Percentiles rank a stretch among this genome's conserved stretches.
These are phyloP conservation scores for Thryonomys swinderianus DNA, from an alignment of 2,113 vertebrate species.

Conservation along the genomic window DNA sequence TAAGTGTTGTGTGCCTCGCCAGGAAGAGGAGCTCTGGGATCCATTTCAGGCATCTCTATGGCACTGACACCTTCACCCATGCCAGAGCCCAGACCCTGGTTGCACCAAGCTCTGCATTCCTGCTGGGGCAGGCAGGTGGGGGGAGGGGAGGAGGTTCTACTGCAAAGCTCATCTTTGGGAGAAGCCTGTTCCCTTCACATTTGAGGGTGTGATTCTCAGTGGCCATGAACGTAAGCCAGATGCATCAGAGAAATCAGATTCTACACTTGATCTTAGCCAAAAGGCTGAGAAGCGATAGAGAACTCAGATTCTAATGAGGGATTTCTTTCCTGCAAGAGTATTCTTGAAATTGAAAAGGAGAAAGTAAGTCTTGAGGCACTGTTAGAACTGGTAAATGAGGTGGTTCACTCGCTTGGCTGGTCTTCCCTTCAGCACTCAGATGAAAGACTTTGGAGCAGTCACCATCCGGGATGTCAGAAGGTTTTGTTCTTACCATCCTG, in stretches of 20 bases:
- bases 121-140: not conserved
- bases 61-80: not conserved
- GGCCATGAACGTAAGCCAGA: not conserved
- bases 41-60: not conserved
- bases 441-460: slow-evolving; percentile 72
- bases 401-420: slow-evolving; percentile 59
- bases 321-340: slow-evolving; percentile 55
- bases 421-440: slow-evolving; percentile 80
- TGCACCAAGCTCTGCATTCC: not conserved
- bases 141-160: not conserved
- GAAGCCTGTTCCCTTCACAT: not conserved
- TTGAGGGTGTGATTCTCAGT: not conserved
- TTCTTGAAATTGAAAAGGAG: slow-evolving; percentile 66
- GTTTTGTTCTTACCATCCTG: slow-evolving; percentile 68
- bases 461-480: slow-evolving; percentile 42
- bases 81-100: not conserved
- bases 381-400: slow-evolving; percentile 58
- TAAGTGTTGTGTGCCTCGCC: not conserved
- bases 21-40: not conserved
- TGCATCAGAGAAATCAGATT: not conserved
- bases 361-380: slow-evolving; percentile 56
- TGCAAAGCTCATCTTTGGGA: not conserved
- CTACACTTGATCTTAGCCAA: no score
- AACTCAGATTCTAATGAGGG: slow-evolving; percentile 39
- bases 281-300: no score